Evolutionary conservation across 2,797 vertebrate species (phyloP).

Genomic region (Hypotaenidia okinawae): DNA sequence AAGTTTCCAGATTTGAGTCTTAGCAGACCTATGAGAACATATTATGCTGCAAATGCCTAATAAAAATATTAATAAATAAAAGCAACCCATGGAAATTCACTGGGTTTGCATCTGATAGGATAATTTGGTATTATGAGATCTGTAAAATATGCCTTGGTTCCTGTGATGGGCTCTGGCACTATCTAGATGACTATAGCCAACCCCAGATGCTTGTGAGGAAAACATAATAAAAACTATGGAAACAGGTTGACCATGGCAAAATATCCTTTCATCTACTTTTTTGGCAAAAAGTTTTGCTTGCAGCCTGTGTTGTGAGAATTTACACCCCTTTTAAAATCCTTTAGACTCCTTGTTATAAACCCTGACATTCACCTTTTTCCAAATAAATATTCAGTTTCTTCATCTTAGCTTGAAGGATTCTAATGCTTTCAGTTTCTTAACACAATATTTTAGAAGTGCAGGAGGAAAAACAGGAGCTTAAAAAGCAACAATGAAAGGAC

Average conservation of each 20-base stretch:
- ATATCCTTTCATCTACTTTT: background rate
- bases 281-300: background rate
- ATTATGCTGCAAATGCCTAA: background rate
- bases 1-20: background rate
- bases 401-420: background rate
- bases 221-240: background rate
- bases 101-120: background rate
- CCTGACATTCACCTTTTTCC: background rate
- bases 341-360: background rate
- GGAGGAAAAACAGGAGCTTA: background rate
- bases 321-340: background rate
- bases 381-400: background rate
- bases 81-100: background rate
- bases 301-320: background rate
- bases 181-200: background rate
- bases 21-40: background rate
- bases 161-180: background rate
- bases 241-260: background rate
- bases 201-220: background rate
- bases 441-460: background rate
- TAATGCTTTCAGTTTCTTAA: background rate
- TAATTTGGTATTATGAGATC: background rate
- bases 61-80: background rate
- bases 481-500: background rate
- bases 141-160: background rate